Evolutionary conservation across 2,888 invertebrate genomes (phyloP).

Genomic region (Xylota sylvarum): DNA sequence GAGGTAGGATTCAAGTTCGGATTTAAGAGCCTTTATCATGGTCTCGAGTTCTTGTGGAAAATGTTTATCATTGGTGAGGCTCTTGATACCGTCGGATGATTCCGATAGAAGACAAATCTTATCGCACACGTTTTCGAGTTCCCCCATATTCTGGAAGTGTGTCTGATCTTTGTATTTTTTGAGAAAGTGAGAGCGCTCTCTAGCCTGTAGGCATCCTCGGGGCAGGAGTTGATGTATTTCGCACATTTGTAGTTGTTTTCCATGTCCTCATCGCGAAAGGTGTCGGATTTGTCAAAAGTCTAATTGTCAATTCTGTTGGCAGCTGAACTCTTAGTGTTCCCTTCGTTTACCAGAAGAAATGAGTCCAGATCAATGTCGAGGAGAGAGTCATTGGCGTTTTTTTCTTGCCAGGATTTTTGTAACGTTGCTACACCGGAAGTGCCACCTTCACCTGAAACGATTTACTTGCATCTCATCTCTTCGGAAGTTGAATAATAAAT

Average conservation of each 20-base stretch:
- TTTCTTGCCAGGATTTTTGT: constrained; percentile 78
- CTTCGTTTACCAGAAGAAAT: constrained; percentile 82
- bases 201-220: constrained; percentile 84
- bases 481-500: no score
- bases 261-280: constrained; percentile 82
- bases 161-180: constrained; percentile 84
- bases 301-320: constrained; percentile 82
- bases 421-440: constrained; percentile 58
- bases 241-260: constrained; percentile 85
- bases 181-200: constrained; percentile 81
- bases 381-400: constrained; percentile 82
- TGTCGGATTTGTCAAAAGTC: constrained; percentile 79
- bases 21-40: constrained; percentile 83
- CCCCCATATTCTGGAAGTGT: constrained; percentile 84
- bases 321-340: constrained; percentile 28
- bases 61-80: constrained; percentile 60
- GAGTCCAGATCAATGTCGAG: constrained; percentile 84
- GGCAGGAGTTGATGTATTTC: constrained; percentile 85
- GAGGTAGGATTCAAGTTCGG: constrained; percentile 83
- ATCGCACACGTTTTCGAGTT: constrained; percentile 84
- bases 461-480: no score
- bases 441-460: no score
- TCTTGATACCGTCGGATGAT: constrained; percentile 31
- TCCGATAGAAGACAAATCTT: constrained; percentile 82
- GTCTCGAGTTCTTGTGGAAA: constrained; percentile 83